Conservation (phyloP, 2,888 invertebrate species). For the Parnassius apollo region DNA sequence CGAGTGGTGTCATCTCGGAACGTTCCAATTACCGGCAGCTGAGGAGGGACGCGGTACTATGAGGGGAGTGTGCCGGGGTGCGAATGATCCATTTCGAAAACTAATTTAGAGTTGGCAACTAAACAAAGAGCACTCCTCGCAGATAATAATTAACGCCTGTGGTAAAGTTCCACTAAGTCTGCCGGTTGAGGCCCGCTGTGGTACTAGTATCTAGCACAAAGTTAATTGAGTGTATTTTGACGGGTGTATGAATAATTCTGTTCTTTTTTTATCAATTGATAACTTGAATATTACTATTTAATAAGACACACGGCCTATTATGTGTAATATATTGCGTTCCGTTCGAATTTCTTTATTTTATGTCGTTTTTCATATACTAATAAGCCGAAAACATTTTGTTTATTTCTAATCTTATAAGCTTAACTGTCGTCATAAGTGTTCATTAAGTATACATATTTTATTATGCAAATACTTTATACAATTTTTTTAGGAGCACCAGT, state of each 20-base stretch:
- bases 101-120: conserved; percentile 82
- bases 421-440: neutral
- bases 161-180: conserved; percentile 78
- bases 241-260: conserved; percentile 37
- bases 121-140: conserved; percentile 81
- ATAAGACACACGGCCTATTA: conserved; percentile 24
- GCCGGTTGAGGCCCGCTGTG: conserved; percentile 69
- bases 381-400: conserved; percentile 10
- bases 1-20: conserved; percentile 79
- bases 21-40: conserved; percentile 77
- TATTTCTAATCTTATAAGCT: conserved; percentile 12
- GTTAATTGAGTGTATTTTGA: conserved; percentile 64
- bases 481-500: too few species aligned
- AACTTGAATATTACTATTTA: conserved; percentile 27
- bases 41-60: conserved; percentile 39
- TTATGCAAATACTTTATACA: too few species aligned
- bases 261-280: conserved; percentile 26
- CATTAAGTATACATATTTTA: neutral
- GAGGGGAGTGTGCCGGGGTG: conserved; percentile 61
- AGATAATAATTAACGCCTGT: conserved; percentile 82
- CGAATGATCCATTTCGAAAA: conserved; percentile 82
- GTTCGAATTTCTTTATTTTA: conserved; percentile 12
- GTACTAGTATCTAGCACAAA: conserved; percentile 48
- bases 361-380: conserved; percentile 15
- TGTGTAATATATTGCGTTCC: conserved; percentile 10